phyloP scores from a whole-genome alignment of 35 echinoderm and acorn worm species.

The Acanthaster planci region DNA sequence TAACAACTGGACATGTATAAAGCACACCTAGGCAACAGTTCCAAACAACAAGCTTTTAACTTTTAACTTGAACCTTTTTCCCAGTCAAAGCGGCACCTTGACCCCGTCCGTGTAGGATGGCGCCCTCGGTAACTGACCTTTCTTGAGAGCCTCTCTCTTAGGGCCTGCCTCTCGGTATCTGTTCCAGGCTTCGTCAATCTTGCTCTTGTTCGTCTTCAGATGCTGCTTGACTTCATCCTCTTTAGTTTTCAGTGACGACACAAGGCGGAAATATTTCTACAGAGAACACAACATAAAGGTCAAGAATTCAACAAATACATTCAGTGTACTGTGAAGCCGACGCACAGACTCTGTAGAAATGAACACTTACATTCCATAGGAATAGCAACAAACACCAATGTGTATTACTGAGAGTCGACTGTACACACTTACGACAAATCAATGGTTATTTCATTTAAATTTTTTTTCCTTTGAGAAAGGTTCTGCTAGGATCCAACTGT shows the following conservation, averaged over 20 bases:
- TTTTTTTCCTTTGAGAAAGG: no score
- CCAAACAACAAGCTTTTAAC: no score
- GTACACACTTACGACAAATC: no score
- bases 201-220: conserved; percentile 51
- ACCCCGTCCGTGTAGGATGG: neutral
- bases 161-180: conserved; percentile 64
- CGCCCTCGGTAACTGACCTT: conserved; percentile 35
- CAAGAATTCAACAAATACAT: no score
- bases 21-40: no score
- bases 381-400: neutral
- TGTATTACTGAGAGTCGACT: neutral
- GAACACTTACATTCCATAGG: neutral
- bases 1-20: no score
- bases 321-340: no score
- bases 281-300: neutral
- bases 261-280: conserved; percentile 80
- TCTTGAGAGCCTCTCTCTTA: conserved; percentile 64
- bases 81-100: neutral
- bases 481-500: no score
- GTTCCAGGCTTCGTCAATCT: conserved; percentile 61
- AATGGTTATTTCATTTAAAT: no score
- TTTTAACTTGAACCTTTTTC: neutral
- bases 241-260: conserved; percentile 54
- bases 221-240: conserved; percentile 69
- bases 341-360: no score